Conservation (phyloP, 2,888 invertebrate species). For the Heteromyza rotundicornis region DNA sequence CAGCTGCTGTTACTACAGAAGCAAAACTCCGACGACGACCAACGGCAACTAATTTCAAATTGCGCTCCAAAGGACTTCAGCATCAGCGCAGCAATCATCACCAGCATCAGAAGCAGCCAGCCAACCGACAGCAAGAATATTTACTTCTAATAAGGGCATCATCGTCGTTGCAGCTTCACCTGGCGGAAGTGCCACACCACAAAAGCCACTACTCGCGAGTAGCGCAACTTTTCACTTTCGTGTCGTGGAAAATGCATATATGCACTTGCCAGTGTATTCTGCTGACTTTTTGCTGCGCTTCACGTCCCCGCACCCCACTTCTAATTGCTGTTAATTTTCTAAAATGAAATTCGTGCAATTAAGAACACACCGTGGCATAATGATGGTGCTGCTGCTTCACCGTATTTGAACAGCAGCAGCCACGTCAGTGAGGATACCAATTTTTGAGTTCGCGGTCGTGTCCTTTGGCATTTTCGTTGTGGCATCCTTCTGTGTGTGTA, state of each 20-base stretch:
- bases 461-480: conserved; percentile 42
- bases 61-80: too few species aligned
- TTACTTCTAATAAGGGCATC: too few species aligned
- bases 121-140: too few species aligned
- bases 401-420: neutral
- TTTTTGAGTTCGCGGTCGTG: conserved; percentile 42
- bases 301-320: conserved; percentile 21
- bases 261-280: neutral
- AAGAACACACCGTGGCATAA: conserved; percentile 44
- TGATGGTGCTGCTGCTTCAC: conserved; percentile 37
- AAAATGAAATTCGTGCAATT: conserved; percentile 61
- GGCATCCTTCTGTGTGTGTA: conserved; percentile 27
- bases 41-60: conserved; percentile 16
- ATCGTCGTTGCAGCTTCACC: too few species aligned
- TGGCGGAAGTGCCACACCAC: neutral
- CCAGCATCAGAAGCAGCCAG: too few species aligned
- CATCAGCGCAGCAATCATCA: too few species aligned
- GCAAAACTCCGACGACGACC: neutral
- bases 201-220: too few species aligned
- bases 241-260: too few species aligned
- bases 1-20: neutral
- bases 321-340: conserved; percentile 60
- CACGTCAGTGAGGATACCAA: conserved; percentile 25
- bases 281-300: conserved; percentile 25
- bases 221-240: too few species aligned